Conservation (phyloP, 2,888 invertebrate species). For the Brassicogethes aeneus region DNA sequence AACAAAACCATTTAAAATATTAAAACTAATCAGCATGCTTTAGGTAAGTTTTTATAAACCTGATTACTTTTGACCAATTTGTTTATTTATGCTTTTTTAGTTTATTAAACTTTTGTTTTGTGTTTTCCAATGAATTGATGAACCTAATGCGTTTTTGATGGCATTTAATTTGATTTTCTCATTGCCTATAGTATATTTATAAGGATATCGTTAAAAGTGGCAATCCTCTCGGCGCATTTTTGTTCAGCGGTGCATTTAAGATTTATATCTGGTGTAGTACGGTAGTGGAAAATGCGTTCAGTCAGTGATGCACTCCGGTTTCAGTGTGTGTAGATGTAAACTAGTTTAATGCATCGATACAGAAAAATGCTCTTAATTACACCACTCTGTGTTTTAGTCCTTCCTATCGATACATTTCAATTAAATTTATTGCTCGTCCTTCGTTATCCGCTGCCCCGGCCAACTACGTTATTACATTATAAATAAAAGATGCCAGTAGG, state of each 20-base stretch:
- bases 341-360: constrained; percentile 15
- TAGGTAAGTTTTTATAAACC: too few relatives aligned
- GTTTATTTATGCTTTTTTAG: too few relatives aligned
- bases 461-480: constrained; percentile 25
- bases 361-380: constrained; percentile 29
- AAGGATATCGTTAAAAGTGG: too few relatives aligned
- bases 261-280: constrained; percentile 9
- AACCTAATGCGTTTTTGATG: too few relatives aligned
- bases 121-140: too few relatives aligned
- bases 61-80: too few relatives aligned
- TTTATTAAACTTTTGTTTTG: too few relatives aligned
- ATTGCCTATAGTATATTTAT: too few relatives aligned
- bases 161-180: too few relatives aligned
- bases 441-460: constrained; percentile 25
- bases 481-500: constrained; percentile 23
- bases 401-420: constrained; percentile 33
- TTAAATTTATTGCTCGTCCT: constrained; percentile 31
- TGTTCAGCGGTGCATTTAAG: constrained; percentile 12
- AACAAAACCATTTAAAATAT: too few relatives aligned
- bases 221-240: too few relatives aligned
- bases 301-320: constrained; percentile 7
- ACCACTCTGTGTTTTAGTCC: constrained; percentile 20
- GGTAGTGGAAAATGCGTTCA: constrained; percentile 7
- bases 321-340: constrained; percentile 9
- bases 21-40: too few relatives aligned